Percentiles rank a stretch among this genome's conserved stretches.
Conservation (phyloP, 2,113 vertebrate species). For the Takifugu bimaculatus region DNA sequence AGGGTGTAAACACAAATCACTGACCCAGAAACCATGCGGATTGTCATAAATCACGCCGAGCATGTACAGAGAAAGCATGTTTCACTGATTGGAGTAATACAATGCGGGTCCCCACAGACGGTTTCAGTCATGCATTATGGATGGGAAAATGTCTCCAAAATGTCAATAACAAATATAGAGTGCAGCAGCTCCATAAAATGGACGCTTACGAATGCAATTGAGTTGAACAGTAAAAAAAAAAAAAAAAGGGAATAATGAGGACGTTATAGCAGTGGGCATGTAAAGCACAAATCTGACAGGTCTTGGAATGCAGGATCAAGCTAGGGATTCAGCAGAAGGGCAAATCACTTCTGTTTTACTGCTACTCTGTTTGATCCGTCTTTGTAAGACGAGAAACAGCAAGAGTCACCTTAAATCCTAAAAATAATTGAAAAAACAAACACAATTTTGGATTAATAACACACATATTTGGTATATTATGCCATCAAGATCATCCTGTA, state of each 20-base stretch:
- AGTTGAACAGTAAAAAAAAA: conserved; percentile 37
- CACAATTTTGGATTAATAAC: too few species aligned
- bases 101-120: conserved; percentile 19
- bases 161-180: conserved; percentile 49
- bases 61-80: too few species aligned
- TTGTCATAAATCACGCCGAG: too few species aligned
- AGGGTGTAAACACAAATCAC: too few species aligned
- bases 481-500: neutral
- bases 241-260: conserved; percentile 38
- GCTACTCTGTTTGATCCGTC: conserved; percentile 40
- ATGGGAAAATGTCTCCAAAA: conserved; percentile 31
- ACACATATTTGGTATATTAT: too few species aligned
- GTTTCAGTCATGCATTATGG: conserved; percentile 42
- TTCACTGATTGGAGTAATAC: too few species aligned
- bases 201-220: conserved; percentile 29
- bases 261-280: neutral
- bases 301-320: conserved; percentile 14
- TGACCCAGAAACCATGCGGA: too few species aligned
- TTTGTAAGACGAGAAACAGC: neutral
- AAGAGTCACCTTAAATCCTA: too few species aligned
- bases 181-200: too few species aligned
- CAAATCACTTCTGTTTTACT: conserved; percentile 31
- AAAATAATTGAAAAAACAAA: too few species aligned
- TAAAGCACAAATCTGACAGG: too few species aligned
- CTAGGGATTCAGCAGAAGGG: conserved; percentile 4